These are phyloP conservation scores for Sceloporus tristichus DNA, from an alignment of 2,113 vertebrate species.

Conservation along the genomic window DNA sequence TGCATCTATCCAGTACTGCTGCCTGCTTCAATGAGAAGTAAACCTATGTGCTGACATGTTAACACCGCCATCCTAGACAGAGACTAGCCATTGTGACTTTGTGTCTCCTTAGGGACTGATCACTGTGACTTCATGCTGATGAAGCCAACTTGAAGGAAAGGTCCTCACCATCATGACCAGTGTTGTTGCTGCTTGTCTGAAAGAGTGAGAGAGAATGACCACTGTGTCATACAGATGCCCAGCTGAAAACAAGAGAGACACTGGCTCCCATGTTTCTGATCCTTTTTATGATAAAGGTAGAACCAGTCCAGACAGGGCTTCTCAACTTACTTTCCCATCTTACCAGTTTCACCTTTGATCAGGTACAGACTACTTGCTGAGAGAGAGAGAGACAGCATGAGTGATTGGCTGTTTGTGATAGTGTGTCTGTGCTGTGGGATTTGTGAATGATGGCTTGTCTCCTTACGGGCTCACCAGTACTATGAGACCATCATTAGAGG, in stretches of 20 bases:
- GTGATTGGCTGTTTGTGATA: not conserved
- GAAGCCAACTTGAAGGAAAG: not conserved
- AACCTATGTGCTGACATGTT: no score
- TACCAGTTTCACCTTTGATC: not conserved
- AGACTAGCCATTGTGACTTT: no score
- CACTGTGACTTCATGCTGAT: not conserved
- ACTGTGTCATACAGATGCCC: not conserved
- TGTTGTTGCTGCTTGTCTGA: not conserved
- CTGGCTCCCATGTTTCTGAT: not conserved
- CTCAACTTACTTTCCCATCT: not conserved
- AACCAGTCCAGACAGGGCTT: not conserved
- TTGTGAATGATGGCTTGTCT: no score
- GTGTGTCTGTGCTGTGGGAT: not conserved
- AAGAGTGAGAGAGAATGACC: not conserved
- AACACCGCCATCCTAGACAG: not conserved
- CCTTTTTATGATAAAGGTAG: not conserved
- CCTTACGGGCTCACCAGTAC: no score
- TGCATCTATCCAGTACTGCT: not conserved
- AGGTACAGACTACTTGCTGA: no score
- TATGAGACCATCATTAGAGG: not conserved
- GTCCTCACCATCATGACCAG: not conserved
- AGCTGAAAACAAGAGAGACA: no score
- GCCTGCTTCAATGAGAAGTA: not conserved
- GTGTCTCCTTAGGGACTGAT: no score
- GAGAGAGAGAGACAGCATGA: not conserved